Evolutionary conservation across 2,888 invertebrate species (phyloP).

Genomic region (Xestia rhomboidea): DNA sequence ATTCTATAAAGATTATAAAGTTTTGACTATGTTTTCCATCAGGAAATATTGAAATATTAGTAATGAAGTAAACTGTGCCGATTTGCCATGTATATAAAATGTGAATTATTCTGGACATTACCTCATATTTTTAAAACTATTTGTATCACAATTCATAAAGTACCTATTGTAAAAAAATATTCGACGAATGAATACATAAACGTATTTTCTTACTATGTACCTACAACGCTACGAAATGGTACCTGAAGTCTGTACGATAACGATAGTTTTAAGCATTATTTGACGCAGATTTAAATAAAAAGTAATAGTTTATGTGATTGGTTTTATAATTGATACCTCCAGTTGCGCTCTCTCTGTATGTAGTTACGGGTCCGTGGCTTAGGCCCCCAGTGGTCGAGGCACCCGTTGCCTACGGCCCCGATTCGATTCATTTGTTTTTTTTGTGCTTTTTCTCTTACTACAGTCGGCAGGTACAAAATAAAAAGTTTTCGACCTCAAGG

Average conservation of each 20-base stretch:
- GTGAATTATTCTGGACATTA: not conserved
- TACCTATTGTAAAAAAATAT: not conserved
- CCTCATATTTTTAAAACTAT: not conserved
- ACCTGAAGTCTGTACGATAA: conserved; percentile 5
- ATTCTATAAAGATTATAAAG: not conserved
- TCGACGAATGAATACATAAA: not conserved
- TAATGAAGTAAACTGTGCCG: not conserved
- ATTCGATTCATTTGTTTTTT: no score
- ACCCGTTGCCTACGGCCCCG: no score
- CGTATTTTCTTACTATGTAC: not conserved
- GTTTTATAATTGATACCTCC: conserved; percentile 27
- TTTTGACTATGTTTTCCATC: not conserved
- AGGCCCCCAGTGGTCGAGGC: no score
- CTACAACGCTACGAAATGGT: conserved; percentile 3
- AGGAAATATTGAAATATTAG: not conserved
- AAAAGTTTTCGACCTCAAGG: no score
- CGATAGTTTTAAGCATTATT: not conserved
- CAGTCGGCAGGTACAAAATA: no score
- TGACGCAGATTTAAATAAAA: conserved; percentile 9
- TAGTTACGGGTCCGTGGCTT: no score
- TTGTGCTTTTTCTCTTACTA: no score
- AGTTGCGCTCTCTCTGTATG: conserved; percentile 18
- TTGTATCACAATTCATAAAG: not conserved
- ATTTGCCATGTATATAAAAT: not conserved
- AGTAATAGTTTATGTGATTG: conserved; percentile 4